A percentile compares a stretch with the other conserved stretches of the same genome.
Conservation (phyloP, 2,797 vertebrate genomes). For the Helarctos malayanus region DNA sequence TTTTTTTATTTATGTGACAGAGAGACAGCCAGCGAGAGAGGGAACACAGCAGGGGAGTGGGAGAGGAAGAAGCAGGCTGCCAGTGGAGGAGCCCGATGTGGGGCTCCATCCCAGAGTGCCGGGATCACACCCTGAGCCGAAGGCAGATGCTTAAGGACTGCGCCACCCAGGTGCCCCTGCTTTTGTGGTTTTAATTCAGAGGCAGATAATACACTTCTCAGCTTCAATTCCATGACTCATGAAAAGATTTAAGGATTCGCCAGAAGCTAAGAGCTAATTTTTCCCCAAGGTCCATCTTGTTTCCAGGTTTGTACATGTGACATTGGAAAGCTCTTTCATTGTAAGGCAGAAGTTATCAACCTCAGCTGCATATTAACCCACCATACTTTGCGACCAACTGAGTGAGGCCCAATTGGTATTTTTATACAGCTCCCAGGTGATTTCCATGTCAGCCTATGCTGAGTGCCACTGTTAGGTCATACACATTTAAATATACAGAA, state of each 20-base stretch:
- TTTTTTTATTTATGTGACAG: too few species aligned
- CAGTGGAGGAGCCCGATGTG: too few species aligned
- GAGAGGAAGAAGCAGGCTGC: too few species aligned
- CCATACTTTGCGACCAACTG: background rate
- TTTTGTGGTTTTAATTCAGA: background rate
- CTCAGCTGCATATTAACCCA: background rate
- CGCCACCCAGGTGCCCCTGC: too few species aligned
- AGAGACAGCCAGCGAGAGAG: too few species aligned
- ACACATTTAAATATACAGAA: constrained; percentile 32
- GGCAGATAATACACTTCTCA: constrained; percentile 67
- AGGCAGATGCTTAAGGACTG: too few species aligned
- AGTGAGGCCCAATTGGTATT: background rate
- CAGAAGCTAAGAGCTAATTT: constrained; percentile 78
- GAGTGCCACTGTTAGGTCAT: constrained; percentile 43
- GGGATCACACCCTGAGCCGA: too few species aligned
- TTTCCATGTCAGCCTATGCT: too few species aligned
- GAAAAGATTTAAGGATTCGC: constrained; percentile 82
- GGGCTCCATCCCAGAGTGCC: too few species aligned
- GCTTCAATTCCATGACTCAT: constrained; percentile 81
- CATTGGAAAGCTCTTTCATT: constrained; percentile 82
- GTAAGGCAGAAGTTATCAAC: background rate
- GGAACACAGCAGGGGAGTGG: too few species aligned
- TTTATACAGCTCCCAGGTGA: background rate
- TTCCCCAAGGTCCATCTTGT: constrained; percentile 70
- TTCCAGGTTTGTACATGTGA: constrained; percentile 25